Evolutionary conservation across 1,140 invertebrate genomes (phyloP), one percentile per base, ranked within the genome.

Genomic region (Lethrus apterus): DNA sequence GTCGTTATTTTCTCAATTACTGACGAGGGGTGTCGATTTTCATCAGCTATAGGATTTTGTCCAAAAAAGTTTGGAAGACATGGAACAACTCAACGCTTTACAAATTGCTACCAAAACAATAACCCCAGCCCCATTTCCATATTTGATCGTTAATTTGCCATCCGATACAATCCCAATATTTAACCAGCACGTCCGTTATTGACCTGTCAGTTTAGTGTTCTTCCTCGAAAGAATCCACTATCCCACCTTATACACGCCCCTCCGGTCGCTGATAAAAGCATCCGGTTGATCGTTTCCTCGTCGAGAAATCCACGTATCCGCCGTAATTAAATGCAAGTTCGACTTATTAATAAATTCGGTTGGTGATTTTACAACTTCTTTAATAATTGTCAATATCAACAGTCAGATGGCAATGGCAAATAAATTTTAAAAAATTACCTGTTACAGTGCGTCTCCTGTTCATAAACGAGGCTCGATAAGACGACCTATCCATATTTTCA

Each of bases 201-300:
- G 15, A 13, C 19, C n/a, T 36, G 10, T 18, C 19, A 36, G 10
- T 31, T 31, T 31, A 10, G n/a, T 7, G 24, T n/a, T 31, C 3
- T 14, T 31, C n/a, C 14, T 14, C 14, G 4, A 11, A 31, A 11
- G n/a, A 11, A 11, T 4, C n/a, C 30, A 4, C 4, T 31, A 31
- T 31, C 14, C 14, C 14, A 31, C n/a, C 30, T 10, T 31, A 10
- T 31, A 31, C 30, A 31, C 30, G 3, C 30, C 34, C 34, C 26
- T 21, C 14, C n/a, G 30, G 32, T 4, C 11, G 31, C 13, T 44
- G 42, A 44, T 44, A 44, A 44, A 44, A 44, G 42, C 42, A 44
- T 44, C 42, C 26, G 42, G 24, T 32, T 44, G 10, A 13, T 18
- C 14, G 34, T 36, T 36, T 3, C 32, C 15, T 17, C 19, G 3